Percentiles rank a stretch among this genome's conserved stretches.
Conservation (phyloP, 2,113 vertebrate genomes). For the Leucopsar rothschildi region DNA sequence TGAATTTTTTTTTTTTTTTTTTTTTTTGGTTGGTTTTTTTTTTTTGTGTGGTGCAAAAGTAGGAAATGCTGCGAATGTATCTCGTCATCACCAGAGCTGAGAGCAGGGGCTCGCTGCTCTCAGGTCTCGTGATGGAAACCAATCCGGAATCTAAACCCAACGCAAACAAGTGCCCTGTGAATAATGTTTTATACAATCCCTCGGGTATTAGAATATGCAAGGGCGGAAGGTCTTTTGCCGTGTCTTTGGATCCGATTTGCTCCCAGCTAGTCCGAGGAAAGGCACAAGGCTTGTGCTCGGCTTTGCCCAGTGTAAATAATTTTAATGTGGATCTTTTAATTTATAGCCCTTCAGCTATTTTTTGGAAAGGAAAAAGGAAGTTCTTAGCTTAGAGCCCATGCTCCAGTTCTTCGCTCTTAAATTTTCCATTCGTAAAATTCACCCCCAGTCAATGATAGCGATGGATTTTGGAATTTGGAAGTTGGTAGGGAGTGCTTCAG, state of each 20-base stretch:
- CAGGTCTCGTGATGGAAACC: conserved; percentile 55
- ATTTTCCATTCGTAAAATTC: conserved; percentile 17
- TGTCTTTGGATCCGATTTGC: not conserved
- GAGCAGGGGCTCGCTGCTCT: conserved; percentile 47
- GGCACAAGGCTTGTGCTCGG: not conserved
- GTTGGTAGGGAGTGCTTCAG: conserved; percentile 58
- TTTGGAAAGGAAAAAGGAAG: not conserved
- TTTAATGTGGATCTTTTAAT: conserved; percentile 29
- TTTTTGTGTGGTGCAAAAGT: conserved; percentile 1
- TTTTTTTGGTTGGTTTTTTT: not conserved
- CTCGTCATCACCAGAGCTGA: conserved; percentile 50
- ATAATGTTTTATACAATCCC: conserved; percentile 57
- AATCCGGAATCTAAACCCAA: not conserved
- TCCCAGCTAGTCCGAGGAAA: not conserved
- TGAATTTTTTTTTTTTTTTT: conserved; percentile 1
- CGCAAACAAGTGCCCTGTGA: conserved; percentile 68
- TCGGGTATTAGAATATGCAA: conserved; percentile 39
- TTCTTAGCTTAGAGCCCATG: not conserved
- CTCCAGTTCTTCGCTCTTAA: conserved; percentile 36
- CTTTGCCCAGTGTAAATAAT: conserved; percentile 64
- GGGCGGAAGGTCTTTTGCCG: conserved; percentile 24
- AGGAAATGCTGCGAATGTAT: conserved; percentile 58
- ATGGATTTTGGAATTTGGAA: conserved; percentile 12
- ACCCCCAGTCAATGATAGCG: not conserved
- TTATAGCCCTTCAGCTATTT: not conserved